phyloP scores from a whole-genome alignment of 2,113 vertebrate genomes.

The Hippocampus zosterae region DNA sequence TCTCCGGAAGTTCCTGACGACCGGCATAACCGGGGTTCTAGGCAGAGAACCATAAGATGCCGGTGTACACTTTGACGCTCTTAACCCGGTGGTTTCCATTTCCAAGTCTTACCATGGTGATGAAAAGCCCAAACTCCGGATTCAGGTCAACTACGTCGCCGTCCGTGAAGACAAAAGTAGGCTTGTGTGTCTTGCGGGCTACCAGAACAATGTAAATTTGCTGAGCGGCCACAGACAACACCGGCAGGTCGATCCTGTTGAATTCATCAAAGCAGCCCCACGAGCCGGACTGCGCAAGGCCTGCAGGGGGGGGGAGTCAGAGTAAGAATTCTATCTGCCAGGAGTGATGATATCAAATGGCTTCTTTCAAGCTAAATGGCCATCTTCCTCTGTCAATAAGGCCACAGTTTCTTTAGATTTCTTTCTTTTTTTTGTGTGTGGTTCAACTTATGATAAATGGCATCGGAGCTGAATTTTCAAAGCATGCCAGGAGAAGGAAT shows the following conservation, averaged over 20 bases:
- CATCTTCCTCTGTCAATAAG: background rate
- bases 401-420: background rate
- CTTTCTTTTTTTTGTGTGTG: background rate
- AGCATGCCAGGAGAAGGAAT: background rate
- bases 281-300: slow-evolving; percentile 85
- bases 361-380: background rate
- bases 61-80: background rate
- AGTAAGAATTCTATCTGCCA: background rate
- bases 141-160: slow-evolving; percentile 83
- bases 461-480: background rate
- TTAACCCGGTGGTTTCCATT: background rate
- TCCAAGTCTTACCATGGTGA: slow-evolving; percentile 78
- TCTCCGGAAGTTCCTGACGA: slow-evolving; percentile 87
- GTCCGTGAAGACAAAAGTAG: slow-evolving; percentile 82
- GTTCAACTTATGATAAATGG: background rate
- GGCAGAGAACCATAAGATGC: slow-evolving; percentile 1
- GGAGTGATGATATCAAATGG: background rate
- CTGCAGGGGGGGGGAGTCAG: too few relatives aligned
- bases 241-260: slow-evolving; percentile 84
- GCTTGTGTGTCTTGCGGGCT: slow-evolving; percentile 79
- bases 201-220: slow-evolving; percentile 84
- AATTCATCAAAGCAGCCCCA: slow-evolving; percentile 93
- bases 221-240: slow-evolving; percentile 85
- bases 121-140: slow-evolving; percentile 85
- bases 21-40: slow-evolving; percentile 90